Evolutionary conservation across 2,797 vertebrate genomes (phyloP), one percentile per base, ranked within the genome.

Genomic region (Spinibarbus caldwelli): DNA sequence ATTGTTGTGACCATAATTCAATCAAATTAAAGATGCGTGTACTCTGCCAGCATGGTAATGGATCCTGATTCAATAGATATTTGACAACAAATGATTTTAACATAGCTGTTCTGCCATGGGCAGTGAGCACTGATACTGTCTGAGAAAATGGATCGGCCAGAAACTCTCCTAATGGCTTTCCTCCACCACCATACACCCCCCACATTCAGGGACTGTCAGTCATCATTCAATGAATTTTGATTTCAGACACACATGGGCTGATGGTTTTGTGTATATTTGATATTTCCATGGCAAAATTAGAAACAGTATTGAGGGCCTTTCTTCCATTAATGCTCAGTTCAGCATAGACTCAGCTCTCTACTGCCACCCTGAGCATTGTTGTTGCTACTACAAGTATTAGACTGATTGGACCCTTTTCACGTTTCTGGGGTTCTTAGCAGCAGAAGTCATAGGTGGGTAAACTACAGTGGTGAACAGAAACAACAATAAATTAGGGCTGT

Each of bases 121-220:
- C 21, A 80, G 78, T 15, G 26, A 31, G 52, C 49, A 59, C 38
- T 26, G 41, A 64, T 64, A n/a, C n/a, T n/a, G n/a, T n/a, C 19
- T 80, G 21, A 15, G 15, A 49, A 47, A 64, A 83, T n/a, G 14
- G 26, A 82, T 81, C 49, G 0, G n/a, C n/a, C 47, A 31, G 36
- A 82, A 57, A 70, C 41, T 52, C 64, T 68, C 6, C 59, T 76
- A 57, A 57, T 77, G 62, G 34, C 62, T 84, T 67, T 83, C 29
- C 41, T 64, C 54, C 8, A n/a, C 31, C 80, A 47, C 6, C 9
- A 9, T 26, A 31, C 26, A 17, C n/a, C 17, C 68, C 4, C 54
- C 41, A 54, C n/a, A 54, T 31, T 66, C 81, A 75, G 5, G 41
- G 8, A 23, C 43, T 38, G 57, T 68, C 59, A 67, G 34, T 77